phyloP scores from a whole-genome alignment of 92 coral and sea anemone species.

The Porites divaricata region DNA sequence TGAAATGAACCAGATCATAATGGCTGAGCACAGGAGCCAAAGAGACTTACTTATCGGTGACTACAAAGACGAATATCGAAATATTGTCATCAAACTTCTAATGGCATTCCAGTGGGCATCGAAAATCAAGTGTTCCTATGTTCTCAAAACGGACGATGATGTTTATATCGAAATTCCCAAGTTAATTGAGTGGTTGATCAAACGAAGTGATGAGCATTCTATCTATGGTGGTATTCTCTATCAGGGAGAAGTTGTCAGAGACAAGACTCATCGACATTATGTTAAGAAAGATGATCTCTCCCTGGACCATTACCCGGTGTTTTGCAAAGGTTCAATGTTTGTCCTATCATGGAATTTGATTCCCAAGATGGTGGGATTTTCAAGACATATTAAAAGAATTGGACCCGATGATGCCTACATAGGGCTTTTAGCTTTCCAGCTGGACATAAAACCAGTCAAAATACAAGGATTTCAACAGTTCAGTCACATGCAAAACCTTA shows the following conservation, averaged over 20 bases:
- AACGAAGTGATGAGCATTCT: conserved; percentile 29
- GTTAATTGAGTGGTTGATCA: conserved; percentile 71
- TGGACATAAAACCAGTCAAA: conserved; percentile 56
- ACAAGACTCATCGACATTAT: conserved; percentile 73
- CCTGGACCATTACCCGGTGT: conserved; percentile 67
- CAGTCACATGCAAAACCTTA: conserved; percentile 23
- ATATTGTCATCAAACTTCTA: conserved; percentile 75
- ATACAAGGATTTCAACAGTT: conserved; percentile 70
- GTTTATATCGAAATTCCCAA: conserved; percentile 82
- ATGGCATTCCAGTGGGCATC: conserved; percentile 87
- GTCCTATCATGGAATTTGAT: conserved; percentile 76
- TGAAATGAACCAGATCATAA: conserved; percentile 48
- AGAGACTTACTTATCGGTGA: conserved; percentile 85
- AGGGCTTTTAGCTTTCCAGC: conserved; percentile 66
- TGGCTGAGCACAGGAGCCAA: conserved; percentile 57
- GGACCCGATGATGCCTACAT: conserved; percentile 84
- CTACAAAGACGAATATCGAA: conserved; percentile 76
- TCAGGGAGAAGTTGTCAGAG: conserved; percentile 68
- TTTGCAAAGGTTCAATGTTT: conserved; percentile 84
- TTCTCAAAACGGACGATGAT: conserved; percentile 92
- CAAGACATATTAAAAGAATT: conserved; percentile 63
- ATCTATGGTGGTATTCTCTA: conserved; percentile 86
- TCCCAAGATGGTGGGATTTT: conserved; percentile 62
- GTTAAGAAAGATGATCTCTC: conserved; percentile 62
- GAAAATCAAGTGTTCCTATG: conserved; percentile 46